These are phyloP conservation scores for Lepidocyrtoides sp. DNA, from an alignment of 2,888 invertebrate genomes.

Conservation along the genomic window DNA sequence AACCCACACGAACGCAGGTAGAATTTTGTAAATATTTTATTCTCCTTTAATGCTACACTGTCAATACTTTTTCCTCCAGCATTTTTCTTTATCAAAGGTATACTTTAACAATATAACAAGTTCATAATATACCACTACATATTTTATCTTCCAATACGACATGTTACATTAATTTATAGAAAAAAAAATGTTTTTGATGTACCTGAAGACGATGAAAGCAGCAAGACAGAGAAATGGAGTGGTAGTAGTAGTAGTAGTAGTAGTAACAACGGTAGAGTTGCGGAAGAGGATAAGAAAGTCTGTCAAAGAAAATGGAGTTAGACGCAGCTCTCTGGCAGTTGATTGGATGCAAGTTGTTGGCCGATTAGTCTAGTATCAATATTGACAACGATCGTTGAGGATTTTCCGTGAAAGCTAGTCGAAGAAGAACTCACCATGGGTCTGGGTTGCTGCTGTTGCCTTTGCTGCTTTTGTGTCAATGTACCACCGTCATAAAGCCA, in stretches of 20 bases:
- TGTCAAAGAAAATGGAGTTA: conserved; percentile 67
- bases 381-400: conserved; percentile 85
- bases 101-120: too few relatives aligned
- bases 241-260: neutral
- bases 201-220: conserved; percentile 77
- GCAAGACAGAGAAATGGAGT: conserved; percentile 46
- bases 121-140: neutral
- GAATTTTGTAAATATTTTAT: too few relatives aligned
- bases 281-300: conserved; percentile 33
- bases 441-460: conserved; percentile 81
- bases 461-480: conserved; percentile 59
- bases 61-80: too few relatives aligned
- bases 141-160: too few relatives aligned
- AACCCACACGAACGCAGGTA: neutral
- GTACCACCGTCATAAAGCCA: neutral
- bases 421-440: conserved; percentile 82
- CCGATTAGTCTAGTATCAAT: conserved; percentile 85
- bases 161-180: conserved; percentile 12
- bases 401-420: conserved; percentile 84
- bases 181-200: conserved; percentile 54
- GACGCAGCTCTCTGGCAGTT: conserved; percentile 85
- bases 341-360: conserved; percentile 85
- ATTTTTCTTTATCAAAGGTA: too few relatives aligned
- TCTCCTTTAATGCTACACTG: too few relatives aligned
- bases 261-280: conserved; percentile 26